Evolutionary conservation across 2,113 vertebrate species (phyloP).

Genomic region (Colaptes auratus): DNA sequence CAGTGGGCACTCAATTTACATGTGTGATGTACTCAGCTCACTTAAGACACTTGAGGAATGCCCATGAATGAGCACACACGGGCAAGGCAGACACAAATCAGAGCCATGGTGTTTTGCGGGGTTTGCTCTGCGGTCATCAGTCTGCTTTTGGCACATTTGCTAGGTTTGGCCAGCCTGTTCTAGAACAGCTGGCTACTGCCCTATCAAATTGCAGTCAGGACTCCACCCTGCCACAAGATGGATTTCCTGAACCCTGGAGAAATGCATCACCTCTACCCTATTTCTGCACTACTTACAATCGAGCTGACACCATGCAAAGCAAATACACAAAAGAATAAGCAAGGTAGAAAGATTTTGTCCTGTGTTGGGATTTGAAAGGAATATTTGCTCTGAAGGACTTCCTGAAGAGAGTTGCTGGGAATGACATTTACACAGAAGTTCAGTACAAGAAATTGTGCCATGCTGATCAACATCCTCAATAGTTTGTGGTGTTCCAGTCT

Average conservation of each 20-base stretch:
- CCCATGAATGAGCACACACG: not conserved
- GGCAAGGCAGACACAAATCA: not conserved
- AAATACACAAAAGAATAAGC: not conserved
- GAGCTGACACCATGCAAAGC: not conserved
- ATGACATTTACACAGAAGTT: not conserved
- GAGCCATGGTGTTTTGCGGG: not conserved
- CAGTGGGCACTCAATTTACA: not conserved
- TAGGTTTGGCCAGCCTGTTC: not conserved
- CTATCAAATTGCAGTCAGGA: not conserved
- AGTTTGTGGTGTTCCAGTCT: not conserved
- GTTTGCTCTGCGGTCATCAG: not conserved
- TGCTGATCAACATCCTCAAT: not conserved
- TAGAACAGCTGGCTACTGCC: not conserved
- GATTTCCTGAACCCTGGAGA: slow-evolving; percentile 2
- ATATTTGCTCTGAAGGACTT: not conserved
- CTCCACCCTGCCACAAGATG: not conserved
- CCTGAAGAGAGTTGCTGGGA: not conserved
- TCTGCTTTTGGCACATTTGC: not conserved
- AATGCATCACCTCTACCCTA: not conserved
- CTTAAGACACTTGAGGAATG: not conserved
- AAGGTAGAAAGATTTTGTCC: not conserved
- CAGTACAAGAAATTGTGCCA: not conserved
- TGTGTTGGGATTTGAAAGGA: not conserved
- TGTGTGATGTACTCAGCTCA: not conserved
- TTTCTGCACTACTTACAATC: not conserved